Evolutionary conservation across 2,797 vertebrate species (phyloP).

Genomic region (Selene dorsalis): DNA sequence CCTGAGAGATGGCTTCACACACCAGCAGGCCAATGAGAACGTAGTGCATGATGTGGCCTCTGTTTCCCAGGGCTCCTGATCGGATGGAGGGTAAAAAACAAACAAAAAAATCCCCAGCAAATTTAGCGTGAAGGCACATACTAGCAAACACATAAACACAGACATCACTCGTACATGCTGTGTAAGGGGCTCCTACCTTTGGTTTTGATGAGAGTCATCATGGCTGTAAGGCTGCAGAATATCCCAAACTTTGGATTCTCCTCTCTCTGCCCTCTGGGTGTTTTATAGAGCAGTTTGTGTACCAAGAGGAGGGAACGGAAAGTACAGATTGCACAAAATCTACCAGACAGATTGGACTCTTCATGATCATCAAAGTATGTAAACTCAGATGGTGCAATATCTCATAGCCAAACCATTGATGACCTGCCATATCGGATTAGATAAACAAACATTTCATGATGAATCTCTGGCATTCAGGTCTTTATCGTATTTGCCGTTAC

Average conservation of each 20-base stretch:
- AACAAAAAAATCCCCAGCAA: no score
- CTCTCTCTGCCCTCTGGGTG: conserved; percentile 12
- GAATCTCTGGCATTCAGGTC: conserved; percentile 23
- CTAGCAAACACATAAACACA: not conserved
- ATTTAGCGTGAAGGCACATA: not conserved
- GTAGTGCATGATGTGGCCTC: conserved; percentile 21
- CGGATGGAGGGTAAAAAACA: conserved; percentile 2
- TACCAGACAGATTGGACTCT: conserved; percentile 23
- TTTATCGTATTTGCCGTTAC: conserved; percentile 38
- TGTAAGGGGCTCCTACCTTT: conserved; percentile 20
- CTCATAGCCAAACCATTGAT: conserved; percentile 20
- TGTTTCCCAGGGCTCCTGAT: conserved; percentile 29
- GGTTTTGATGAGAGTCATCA: conserved; percentile 23
- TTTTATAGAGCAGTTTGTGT: conserved; percentile 52
- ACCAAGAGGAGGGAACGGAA: not conserved
- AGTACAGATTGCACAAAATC: conserved; percentile 60
- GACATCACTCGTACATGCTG: not conserved
- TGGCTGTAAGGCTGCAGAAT: conserved; percentile 4
- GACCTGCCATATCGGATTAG: conserved; percentile 20
- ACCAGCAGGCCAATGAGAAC: conserved; percentile 41
- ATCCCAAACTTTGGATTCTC: not conserved
- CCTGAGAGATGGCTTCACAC: conserved; percentile 19
- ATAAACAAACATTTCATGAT: conserved; percentile 31
- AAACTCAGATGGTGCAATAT: conserved; percentile 48
- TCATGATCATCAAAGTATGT: conserved; percentile 23